These are phyloP conservation scores for Hermaeophaga mercurialis DNA, from an alignment of 2,888 invertebrate genomes.

Conservation along the genomic window DNA sequence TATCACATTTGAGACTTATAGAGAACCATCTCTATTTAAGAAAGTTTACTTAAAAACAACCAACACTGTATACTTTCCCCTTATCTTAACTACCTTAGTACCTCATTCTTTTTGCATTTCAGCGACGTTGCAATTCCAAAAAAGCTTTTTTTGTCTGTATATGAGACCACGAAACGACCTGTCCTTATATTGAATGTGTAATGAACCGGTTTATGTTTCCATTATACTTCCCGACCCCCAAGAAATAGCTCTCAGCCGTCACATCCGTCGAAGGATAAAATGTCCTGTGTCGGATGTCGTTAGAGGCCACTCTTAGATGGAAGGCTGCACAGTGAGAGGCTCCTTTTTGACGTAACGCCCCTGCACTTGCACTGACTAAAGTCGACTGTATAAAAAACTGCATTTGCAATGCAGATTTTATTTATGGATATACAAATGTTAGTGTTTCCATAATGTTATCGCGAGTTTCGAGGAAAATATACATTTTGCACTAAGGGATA, in stretches of 20 bases:
- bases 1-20: too few species aligned
- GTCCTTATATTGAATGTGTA: constrained; percentile 34
- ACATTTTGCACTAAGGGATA: too few species aligned
- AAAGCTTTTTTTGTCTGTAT: constrained; percentile 12
- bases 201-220: constrained; percentile 34
- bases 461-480: background rate
- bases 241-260: background rate
- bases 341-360: background rate
- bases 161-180: constrained; percentile 11
- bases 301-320: background rate
- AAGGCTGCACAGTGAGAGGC: background rate
- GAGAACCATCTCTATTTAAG: too few species aligned
- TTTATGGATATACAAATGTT: constrained; percentile 24
- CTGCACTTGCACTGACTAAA: constrained; percentile 12
- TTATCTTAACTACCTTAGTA: background rate
- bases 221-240: constrained; percentile 20
- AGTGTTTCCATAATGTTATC: constrained; percentile 13
- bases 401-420: constrained; percentile 36
- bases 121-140: constrained; percentile 5
- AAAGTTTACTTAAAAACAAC: too few species aligned
- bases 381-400: constrained; percentile 23
- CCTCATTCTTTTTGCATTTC: constrained; percentile 7
- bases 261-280: background rate
- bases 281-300: background rate
- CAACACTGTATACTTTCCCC: background rate